These are phyloP conservation scores for Cataglyphis albicans DNA, from an alignment of 2,888 invertebrate species.

Conservation along the genomic window DNA sequence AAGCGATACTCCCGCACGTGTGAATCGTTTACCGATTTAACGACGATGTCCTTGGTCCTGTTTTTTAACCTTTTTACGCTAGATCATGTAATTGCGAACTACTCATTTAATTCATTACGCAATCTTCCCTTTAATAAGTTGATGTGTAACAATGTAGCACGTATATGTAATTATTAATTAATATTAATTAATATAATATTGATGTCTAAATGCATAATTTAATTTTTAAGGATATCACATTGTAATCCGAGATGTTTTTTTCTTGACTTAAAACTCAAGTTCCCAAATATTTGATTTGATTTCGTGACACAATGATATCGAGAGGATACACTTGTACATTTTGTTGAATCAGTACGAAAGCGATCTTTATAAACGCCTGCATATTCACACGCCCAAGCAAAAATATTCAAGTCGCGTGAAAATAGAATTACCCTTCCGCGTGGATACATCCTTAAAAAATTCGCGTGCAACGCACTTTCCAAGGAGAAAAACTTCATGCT, in stretches of 20 bases:
- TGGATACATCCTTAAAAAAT: conserved; percentile 13
- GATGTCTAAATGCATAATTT: neutral
- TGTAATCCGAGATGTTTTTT: neutral
- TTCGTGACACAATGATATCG: neutral
- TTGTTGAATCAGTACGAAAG: conserved; percentile 3
- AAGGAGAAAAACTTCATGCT: conserved; percentile 32
- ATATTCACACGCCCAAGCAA: neutral
- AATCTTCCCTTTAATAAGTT: neutral
- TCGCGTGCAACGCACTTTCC: conserved; percentile 33
- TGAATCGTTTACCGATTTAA: conserved; percentile 34
- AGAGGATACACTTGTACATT: neutral
- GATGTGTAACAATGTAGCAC: neutral
- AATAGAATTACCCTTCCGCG: conserved; percentile 1
- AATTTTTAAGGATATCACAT: neutral
- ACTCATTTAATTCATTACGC: neutral
- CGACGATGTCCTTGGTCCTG: conserved; percentile 6
- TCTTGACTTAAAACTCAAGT: neutral
- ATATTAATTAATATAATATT: neutral
- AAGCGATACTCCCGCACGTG: conserved; percentile 16
- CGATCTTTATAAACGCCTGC: neutral
- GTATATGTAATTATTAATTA: neutral
- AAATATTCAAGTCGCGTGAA: conserved; percentile 40
- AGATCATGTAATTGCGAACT: neutral
- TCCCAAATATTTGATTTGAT: too few relatives aligned
- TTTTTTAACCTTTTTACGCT: conserved; percentile 7